These are phyloP conservation scores for Paracanthobrama guichenoti DNA, from an alignment of 2,113 vertebrate genomes.

Conservation along the genomic window DNA sequence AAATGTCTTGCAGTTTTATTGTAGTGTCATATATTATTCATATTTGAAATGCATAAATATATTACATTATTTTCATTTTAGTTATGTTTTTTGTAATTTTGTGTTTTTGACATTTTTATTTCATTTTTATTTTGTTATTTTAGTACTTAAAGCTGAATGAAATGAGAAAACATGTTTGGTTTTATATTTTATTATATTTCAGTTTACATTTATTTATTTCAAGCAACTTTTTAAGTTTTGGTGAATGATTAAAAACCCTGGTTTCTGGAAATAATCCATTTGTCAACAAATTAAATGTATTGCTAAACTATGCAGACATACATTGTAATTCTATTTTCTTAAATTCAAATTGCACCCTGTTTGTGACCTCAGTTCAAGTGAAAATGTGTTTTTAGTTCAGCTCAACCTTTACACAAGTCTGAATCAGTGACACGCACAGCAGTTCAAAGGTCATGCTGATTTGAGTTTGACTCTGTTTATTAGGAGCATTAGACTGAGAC, in stretches of 20 bases:
- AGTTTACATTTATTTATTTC: no score
- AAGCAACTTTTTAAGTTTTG: no score
- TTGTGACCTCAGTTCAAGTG: background rate
- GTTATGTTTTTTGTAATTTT: background rate
- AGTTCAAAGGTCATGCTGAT: slow-evolving; percentile 36
- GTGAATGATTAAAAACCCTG: background rate
- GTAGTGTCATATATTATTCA: no score
- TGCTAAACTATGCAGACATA: background rate
- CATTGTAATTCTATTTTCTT: background rate
- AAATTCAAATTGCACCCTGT: background rate
- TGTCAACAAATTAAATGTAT: background rate
- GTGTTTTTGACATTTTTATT: background rate
- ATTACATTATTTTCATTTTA: background rate
- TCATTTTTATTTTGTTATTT: background rate
- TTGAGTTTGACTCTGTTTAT: background rate
- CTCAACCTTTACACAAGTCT: background rate
- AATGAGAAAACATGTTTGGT: background rate
- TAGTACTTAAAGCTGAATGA: background rate
- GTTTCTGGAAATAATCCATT: background rate
- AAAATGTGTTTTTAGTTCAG: background rate
- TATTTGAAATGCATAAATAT: background rate
- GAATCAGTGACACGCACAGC: background rate
- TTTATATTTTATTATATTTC: no score
- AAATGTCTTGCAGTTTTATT: no score
- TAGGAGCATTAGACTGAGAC: background rate